A percentile compares a stretch with the other conserved stretches of the same genome.
Evolutionary conservation across 1,140 invertebrate species (phyloP).

Genomic region (Zaprionus lachaisei): DNA sequence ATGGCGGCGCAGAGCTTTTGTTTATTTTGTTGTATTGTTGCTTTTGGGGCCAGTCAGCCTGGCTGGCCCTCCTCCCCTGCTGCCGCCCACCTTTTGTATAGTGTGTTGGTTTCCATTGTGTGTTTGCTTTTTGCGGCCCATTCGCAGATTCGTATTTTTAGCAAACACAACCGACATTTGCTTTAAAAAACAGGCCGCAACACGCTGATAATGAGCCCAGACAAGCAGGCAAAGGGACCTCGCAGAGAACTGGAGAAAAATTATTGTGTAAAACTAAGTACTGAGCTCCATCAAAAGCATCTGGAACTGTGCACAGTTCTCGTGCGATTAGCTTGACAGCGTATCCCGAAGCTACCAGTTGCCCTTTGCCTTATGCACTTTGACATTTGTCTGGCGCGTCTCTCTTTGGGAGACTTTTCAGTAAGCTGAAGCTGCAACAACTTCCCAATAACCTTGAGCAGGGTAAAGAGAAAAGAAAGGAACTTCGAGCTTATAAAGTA

Average conservation of each 20-base stretch:
- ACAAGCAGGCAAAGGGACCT: not conserved
- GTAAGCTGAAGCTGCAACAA: not conserved
- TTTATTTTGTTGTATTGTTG: conserved; percentile 61
- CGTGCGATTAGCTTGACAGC: not conserved
- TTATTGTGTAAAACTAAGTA: not conserved
- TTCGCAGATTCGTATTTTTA: conserved; percentile 36
- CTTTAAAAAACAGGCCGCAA: conserved; percentile 5
- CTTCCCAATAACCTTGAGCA: not conserved
- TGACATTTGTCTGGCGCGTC: not conserved
- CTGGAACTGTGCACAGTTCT: not conserved
- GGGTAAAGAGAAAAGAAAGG: not conserved
- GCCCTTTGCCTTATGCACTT: not conserved
- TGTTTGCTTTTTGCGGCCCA: conserved; percentile 28
- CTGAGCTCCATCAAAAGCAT: conserved; percentile 2
- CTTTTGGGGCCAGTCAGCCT: conserved; percentile 26
- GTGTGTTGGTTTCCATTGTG: conserved; percentile 20
- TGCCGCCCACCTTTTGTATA: not conserved
- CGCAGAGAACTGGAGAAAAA: not conserved
- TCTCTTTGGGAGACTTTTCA: not conserved
- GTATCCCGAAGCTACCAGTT: not conserved
- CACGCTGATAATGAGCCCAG: conserved; percentile 21
- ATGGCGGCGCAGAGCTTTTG: conserved; percentile 70
- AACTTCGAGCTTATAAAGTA: no score
- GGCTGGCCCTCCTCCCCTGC: not conserved
- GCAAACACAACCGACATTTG: conserved; percentile 7